Evolutionary conservation across 23 tunicate species (phyloP).

Genomic region (Diplosoma virens): DNA sequence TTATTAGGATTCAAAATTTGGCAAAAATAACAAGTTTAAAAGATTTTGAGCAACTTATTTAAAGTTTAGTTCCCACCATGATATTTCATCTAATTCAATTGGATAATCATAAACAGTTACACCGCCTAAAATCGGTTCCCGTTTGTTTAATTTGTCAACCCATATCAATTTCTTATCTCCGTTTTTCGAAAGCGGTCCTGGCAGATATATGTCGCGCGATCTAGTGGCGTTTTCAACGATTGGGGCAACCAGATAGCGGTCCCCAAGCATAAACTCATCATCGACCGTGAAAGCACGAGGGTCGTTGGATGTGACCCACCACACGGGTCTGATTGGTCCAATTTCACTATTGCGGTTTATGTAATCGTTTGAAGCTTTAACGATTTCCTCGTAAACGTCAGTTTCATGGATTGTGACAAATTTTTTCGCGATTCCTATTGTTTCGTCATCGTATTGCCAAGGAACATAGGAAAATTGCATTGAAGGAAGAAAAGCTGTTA

Average conservation of each 20-base stretch:
- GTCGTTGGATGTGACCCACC: constrained; percentile 74
- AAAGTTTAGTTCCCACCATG: constrained; percentile 71
- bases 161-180: constrained; percentile 44
- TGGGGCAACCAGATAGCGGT: constrained; percentile 79
- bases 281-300: constrained; percentile 42
- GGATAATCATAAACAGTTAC: constrained; percentile 31
- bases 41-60: too few relatives aligned
- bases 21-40: too few relatives aligned
- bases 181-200: constrained; percentile 61
- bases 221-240: constrained; percentile 59
- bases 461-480: constrained; percentile 90
- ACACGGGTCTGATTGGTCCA: constrained; percentile 82
- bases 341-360: constrained; percentile 33
- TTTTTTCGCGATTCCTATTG: constrained; percentile 30
- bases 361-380: constrained; percentile 42
- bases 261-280: constrained; percentile 85
- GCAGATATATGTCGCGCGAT: constrained; percentile 75
- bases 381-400: constrained; percentile 53
- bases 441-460: constrained; percentile 92
- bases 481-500: constrained; percentile 71
- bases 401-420: constrained; percentile 70
- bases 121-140: constrained; percentile 45
- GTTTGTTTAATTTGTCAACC: constrained; percentile 53
- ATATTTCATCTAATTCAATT: constrained; percentile 66
- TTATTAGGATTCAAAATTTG: too few relatives aligned